Evolutionary conservation across 2,888 invertebrate genomes (phyloP), one percentile per base, ranked within the genome.

Genomic region (Dendrolimus houi): DNA sequence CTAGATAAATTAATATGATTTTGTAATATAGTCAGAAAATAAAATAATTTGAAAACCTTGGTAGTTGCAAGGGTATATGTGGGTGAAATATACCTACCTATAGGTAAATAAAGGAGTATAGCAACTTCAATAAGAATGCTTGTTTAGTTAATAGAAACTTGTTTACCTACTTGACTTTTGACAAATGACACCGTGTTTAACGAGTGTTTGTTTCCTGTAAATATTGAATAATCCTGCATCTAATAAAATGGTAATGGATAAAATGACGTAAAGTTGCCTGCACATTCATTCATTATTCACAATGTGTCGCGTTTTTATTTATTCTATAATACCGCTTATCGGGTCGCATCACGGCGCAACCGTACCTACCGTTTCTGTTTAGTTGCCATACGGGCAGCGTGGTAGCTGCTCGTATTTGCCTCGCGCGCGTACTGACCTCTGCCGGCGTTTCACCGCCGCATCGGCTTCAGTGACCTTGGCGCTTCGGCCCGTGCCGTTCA

Each of bases 251-350:
- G 64, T 64, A 66, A 65, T 67, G 62, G 64, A 67, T 61, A 64
- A 63, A 68, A 60, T 74, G 72, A 73, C 75, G 74, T 75, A 70
- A 69, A 75, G 65, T 72, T 61, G 64, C 64, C 66, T 72, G 72
- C 71, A 74, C 74, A 81, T 83, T 84, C 83, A 87, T 85, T 87
- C 81, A 82, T 81, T 62, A 87, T 85, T 85, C 84, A 78, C 77
- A 75, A 72, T 74, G 75, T 75, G 72, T 71, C 66, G 71, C 76
- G 77, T 83, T 85, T 85, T 85, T 87, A 83, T 86, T 83, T 85
- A 86, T 85, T 85, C 84, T 78, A 73, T 81, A 83, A 81, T 82
- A 85, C 82, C 78, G 84, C 87, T 88, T 88, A 89, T 89, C 89
- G 85, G 80, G 47, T 47, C 79, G 82, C 87, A 86, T 86, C 85